Evolutionary conservation across 2,797 vertebrate genomes (phyloP).

Genomic region (Myotis findleyi): DNA sequence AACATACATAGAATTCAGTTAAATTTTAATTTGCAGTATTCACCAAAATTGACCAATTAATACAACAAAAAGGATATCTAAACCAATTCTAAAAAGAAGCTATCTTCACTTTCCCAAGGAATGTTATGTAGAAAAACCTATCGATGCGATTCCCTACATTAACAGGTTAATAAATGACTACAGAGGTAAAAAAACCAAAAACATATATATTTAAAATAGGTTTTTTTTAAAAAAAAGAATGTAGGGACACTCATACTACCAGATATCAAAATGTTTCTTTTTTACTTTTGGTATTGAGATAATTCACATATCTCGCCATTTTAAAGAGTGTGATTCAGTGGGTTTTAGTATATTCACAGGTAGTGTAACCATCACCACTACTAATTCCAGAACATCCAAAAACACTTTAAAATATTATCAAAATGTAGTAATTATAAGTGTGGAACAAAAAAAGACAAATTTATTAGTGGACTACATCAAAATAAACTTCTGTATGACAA

Average conservation of each 20-base stretch:
- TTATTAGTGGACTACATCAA: background rate
- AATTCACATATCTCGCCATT: background rate
- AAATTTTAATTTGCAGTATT: slow-evolving; percentile 23
- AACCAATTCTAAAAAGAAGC: background rate
- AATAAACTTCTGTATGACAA: background rate
- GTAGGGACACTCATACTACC: background rate
- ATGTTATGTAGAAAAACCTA: background rate
- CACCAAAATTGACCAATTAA: slow-evolving; percentile 10
- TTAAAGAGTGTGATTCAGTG: background rate
- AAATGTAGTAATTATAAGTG: background rate
- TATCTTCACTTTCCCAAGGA: background rate
- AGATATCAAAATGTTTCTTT: background rate
- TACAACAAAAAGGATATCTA: background rate
- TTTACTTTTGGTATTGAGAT: background rate
- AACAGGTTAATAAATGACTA: background rate
- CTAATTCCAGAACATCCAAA: background rate
- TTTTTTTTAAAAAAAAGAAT: background rate
- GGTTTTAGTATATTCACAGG: slow-evolving; percentile 1
- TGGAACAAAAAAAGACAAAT: slow-evolving; percentile 8
- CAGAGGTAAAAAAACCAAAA: background rate
- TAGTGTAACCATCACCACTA: background rate
- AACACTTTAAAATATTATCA: background rate
- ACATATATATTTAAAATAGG: background rate
- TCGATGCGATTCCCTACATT: background rate
- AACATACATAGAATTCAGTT: slow-evolving; percentile 30